phyloP scores from a whole-genome alignment of 2,113 vertebrate species.

The Oxyura jamaicensis region DNA sequence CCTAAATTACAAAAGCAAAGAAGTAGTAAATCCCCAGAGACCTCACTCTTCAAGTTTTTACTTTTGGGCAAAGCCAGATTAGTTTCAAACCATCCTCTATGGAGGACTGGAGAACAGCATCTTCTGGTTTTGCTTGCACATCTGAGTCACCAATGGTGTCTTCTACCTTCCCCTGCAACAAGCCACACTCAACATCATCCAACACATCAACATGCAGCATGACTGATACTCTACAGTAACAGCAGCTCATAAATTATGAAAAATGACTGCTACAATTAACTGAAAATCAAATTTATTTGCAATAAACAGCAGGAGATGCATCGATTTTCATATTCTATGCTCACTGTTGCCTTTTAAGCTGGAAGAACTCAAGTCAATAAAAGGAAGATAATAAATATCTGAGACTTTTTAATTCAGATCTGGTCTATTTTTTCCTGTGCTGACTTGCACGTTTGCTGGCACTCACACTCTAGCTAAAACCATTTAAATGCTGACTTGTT shows the following conservation, averaged over 20 bases:
- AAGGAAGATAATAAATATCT: constrained; percentile 63
- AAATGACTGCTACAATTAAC: constrained; percentile 72
- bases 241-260: constrained; percentile 69
- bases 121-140: background rate
- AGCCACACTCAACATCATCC: background rate
- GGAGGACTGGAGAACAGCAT: background rate
- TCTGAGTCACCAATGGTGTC: background rate
- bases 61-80: background rate
- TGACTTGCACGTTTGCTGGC: constrained; percentile 47
- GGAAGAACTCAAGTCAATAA: constrained; percentile 58
- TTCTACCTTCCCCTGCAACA: background rate
- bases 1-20: background rate
- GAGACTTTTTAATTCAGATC: constrained; percentile 57
- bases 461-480: constrained; percentile 42
- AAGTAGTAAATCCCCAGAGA: background rate
- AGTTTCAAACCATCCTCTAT: background rate
- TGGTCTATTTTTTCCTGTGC: constrained; percentile 62
- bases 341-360: constrained; percentile 62
- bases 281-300: constrained; percentile 79
- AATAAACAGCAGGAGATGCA: constrained; percentile 64
- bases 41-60: background rate
- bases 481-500: constrained; percentile 65
- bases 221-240: constrained; percentile 41
- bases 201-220: background rate
- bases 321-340: constrained; percentile 72